Conservation (phyloP, 1,140 invertebrate genomes). For the Paraescarpia echinospica region DNA sequence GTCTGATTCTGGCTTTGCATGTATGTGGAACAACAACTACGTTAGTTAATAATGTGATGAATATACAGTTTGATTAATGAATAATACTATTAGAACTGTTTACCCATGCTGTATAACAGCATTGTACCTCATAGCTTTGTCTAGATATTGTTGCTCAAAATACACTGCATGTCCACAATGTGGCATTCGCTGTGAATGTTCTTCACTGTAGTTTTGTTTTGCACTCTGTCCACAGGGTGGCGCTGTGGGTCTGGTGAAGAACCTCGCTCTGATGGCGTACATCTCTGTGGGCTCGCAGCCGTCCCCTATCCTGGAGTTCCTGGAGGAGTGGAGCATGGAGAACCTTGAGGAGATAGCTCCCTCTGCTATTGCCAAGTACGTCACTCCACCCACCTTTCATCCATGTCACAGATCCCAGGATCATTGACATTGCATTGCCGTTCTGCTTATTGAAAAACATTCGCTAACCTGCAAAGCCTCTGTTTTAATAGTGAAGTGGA, state of each 20-base stretch:
- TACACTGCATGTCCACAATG: not conserved
- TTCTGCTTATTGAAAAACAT: too few relatives aligned
- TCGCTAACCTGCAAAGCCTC: too few relatives aligned
- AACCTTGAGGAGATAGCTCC: conserved; percentile 98
- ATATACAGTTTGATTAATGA: not conserved
- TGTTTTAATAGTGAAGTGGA: too few relatives aligned
- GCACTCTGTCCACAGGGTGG: conserved; percentile 55
- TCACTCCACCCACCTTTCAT: conserved; percentile 13
- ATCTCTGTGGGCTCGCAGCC: conserved; percentile 98
- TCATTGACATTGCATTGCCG: too few relatives aligned
- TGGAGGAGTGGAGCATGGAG: conserved; percentile 99
- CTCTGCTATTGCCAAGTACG: conserved; percentile 83
- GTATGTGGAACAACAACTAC: not conserved
- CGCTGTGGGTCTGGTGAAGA: conserved; percentile 87
- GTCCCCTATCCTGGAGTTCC: conserved; percentile 97
- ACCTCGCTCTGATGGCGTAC: conserved; percentile 97
- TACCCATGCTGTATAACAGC: not conserved
- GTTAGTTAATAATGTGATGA: not conserved
- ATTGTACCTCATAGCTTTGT: not conserved
- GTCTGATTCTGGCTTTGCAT: not conserved
- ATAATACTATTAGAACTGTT: not conserved
- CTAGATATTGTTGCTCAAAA: not conserved
- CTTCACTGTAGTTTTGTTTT: conserved; percentile 7
- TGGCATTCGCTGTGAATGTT: not conserved
- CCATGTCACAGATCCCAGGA: too few relatives aligned